phyloP scores from a whole-genome alignment of 2,113 vertebrate genomes.

The Pygoscelis antarcticus region DNA sequence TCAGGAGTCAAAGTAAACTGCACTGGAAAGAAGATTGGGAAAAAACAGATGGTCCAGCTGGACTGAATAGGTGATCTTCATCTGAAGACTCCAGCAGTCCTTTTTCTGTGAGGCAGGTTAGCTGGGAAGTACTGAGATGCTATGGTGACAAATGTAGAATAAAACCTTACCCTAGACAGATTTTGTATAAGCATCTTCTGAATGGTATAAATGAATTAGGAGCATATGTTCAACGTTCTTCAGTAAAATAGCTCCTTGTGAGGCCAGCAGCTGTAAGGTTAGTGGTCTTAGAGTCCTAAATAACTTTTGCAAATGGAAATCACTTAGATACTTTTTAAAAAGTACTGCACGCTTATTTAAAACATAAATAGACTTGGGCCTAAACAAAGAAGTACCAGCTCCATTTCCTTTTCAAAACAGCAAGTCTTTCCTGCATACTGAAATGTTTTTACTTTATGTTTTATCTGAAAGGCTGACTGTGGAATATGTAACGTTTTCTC shows the following conservation, averaged over 20 bases:
- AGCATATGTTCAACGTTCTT: background rate
- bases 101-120: background rate
- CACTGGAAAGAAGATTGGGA: background rate
- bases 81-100: background rate
- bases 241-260: background rate
- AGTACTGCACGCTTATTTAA: background rate
- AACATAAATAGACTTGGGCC: background rate
- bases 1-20: background rate
- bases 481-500: background rate
- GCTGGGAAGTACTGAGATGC: background rate
- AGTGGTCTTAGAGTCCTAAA: background rate
- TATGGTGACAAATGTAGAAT: background rate
- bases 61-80: background rate
- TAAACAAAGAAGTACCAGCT: background rate
- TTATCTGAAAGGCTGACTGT: background rate
- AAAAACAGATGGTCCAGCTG: background rate
- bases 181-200: background rate
- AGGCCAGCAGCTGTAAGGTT: background rate
- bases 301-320: background rate
- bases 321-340: background rate
- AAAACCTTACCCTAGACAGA: background rate
- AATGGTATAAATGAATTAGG: background rate
- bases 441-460: background rate
- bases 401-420: background rate
- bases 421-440: background rate